phyloP scores from a whole-genome alignment of 2,888 invertebrate species.

The Diabrotica balteata region DNA sequence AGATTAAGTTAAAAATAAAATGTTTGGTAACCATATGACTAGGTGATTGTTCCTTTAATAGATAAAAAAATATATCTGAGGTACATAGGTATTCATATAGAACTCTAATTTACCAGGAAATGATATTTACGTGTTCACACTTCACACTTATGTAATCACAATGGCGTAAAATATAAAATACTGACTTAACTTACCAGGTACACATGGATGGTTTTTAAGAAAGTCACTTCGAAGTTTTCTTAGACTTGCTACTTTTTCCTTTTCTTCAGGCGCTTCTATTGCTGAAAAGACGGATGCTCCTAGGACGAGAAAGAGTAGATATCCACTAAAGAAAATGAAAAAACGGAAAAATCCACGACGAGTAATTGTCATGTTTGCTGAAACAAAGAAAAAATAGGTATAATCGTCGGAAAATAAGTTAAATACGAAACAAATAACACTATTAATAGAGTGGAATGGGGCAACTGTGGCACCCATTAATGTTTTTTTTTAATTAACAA shows the following conservation, averaged over 20 bases:
- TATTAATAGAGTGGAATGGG: no score
- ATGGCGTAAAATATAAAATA: no score
- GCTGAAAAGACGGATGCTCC: slow-evolving; percentile 82
- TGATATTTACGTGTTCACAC: no score
- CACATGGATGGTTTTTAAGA: slow-evolving; percentile 68
- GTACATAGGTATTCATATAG: no score
- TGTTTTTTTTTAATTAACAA: no score
- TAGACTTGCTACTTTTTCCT: slow-evolving; percentile 65
- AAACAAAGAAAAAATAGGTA: neutral
- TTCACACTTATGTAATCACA: no score
- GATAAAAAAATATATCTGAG: no score
- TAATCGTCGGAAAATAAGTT: neutral
- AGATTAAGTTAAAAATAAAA: no score
- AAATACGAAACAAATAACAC: neutral
- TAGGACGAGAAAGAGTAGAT: slow-evolving; percentile 68
- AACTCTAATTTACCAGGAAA: no score
- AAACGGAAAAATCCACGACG: slow-evolving; percentile 54
- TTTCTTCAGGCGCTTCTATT: slow-evolving; percentile 78
- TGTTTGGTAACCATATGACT: no score
- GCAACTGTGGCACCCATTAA: no score
- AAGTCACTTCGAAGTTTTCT: slow-evolving; percentile 67
- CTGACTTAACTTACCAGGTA: slow-evolving; percentile 67
- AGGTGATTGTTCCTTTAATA: no score
- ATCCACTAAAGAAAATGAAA: slow-evolving; percentile 58
- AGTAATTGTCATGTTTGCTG: slow-evolving; percentile 46